phyloP scores from a whole-genome alignment of 2,113 vertebrate species.

The Mohoua ochrocephala region DNA sequence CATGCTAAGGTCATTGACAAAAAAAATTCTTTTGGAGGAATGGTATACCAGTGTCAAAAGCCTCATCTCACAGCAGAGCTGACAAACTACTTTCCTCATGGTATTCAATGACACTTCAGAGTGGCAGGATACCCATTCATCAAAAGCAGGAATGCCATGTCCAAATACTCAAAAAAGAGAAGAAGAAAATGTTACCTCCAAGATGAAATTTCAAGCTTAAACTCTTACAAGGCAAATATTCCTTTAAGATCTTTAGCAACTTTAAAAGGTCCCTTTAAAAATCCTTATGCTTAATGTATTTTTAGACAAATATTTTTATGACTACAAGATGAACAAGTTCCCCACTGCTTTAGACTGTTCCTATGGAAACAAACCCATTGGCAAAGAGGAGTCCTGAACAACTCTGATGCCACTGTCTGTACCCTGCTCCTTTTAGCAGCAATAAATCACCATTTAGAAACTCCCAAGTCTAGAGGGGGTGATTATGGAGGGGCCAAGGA shows the following conservation, averaged over 20 bases:
- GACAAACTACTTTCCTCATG: neutral
- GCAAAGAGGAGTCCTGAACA: conserved; percentile 6
- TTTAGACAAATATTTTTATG: conserved; percentile 58
- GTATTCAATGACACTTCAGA: neutral
- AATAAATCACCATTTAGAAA: neutral
- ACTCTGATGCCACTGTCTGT: neutral
- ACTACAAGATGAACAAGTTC: conserved; percentile 28
- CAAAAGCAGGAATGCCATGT: neutral
- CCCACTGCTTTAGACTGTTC: conserved; percentile 22
- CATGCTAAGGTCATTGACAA: neutral
- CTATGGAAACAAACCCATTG: conserved; percentile 58
- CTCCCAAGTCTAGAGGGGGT: neutral
- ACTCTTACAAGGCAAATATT: neutral
- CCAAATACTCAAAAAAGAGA: neutral
- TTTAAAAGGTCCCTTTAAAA: conserved; percentile 15
- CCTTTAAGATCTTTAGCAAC: neutral
- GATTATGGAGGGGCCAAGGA: neutral
- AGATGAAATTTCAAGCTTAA: neutral
- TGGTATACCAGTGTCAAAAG: neutral
- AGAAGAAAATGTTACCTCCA: neutral
- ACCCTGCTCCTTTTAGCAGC: neutral
- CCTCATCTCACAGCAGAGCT: neutral
- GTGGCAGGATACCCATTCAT: neutral
- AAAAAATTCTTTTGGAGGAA: neutral
- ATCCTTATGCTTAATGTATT: conserved; percentile 27